Evolutionary conservation across 2,113 vertebrate genomes (phyloP), one percentile per base, ranked within the genome.

Genomic region (Notiomystis cincta): DNA sequence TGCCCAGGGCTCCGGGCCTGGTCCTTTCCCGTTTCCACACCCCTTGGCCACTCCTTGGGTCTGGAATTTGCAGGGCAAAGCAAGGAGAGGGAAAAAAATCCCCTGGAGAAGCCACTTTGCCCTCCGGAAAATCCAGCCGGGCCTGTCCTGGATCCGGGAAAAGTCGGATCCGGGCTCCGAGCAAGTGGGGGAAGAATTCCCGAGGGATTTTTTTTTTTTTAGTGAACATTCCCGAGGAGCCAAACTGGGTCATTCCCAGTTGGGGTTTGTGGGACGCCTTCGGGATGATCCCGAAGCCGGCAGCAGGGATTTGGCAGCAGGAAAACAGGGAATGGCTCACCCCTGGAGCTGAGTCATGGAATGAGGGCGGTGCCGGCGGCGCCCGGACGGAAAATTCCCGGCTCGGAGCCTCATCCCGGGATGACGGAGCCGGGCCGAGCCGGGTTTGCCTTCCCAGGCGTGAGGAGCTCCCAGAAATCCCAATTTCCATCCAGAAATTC

Each of bases 301-400:
- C 70, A 75, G 67, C 70, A 1, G 57, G 45, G n/a, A 8, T 66
- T 38, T 25, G 51, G 71, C 87, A 91, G 82, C 45, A 3, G 70
- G 47, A 73, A 19, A 61, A 57, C 22, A 13, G 15, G 62, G 17
- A n/a, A 48, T 33, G 83, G 90, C 90, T 91, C 92, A 82, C 67
- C 61, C 75, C 87, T 10, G 16, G 76, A 19, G 82, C 90, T 96
- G 88, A 96, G 67, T 95, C 92, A 96, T 6, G 67, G 83, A 47
- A 17, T 21, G 12, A 86, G 66, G 90, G 90, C 86, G 47, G 9
- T 38, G 22, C n/a, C 16, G 90, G 90, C 86, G 47, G 9, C 44
- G 22, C n/a, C 16, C 66, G 66, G 54, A 67, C 23, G 79, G 95
- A 93, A 89, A 91, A 86, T 81, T 94, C 91, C 58, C 35, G 25